phyloP scores from a whole-genome alignment of 2,888 invertebrate species.

The Drosophila fulvimacula region DNA sequence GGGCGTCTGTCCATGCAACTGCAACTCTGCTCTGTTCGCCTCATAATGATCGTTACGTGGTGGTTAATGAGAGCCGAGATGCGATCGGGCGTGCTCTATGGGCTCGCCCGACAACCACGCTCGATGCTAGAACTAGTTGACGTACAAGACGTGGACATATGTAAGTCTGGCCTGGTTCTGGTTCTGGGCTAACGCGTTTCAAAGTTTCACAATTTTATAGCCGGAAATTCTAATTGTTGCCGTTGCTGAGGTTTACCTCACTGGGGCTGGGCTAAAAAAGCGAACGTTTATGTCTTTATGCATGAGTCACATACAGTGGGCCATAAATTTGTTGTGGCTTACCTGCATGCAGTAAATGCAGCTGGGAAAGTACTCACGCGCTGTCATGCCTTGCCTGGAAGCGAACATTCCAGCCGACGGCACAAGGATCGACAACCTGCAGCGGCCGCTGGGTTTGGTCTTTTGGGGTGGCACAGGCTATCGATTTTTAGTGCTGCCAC shows the following conservation, averaged over 20 bases:
- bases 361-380: conserved; percentile 16
- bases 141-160: conserved; percentile 16
- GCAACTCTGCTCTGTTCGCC: conserved; percentile 26
- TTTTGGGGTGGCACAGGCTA: conserved; percentile 58
- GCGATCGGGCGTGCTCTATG: conserved; percentile 47
- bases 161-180: conserved; percentile 59
- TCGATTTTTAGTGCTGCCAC: conserved; percentile 71
- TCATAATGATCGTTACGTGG: conserved; percentile 58
- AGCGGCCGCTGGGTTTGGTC: conserved; percentile 25
- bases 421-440: conserved; percentile 74
- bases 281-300: conserved; percentile 30
- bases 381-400: conserved; percentile 41
- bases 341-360: conserved; percentile 48
- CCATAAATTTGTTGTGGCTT: conserved; percentile 37
- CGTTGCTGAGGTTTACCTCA: conserved; percentile 49
- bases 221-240: conserved; percentile 77
- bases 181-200: conserved; percentile 75
- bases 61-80: conserved; percentile 47
- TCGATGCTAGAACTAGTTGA: conserved; percentile 29
- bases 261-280: conserved; percentile 10
- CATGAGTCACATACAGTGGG: conserved; percentile 47
- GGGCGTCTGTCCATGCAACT: conserved; percentile 33
- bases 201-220: conserved; percentile 57
- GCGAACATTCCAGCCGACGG: conserved; percentile 54
- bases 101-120: conserved; percentile 31